Evolutionary conservation across 2,113 vertebrate species (phyloP).

Genomic region (Lichenostomus cassidix): DNA sequence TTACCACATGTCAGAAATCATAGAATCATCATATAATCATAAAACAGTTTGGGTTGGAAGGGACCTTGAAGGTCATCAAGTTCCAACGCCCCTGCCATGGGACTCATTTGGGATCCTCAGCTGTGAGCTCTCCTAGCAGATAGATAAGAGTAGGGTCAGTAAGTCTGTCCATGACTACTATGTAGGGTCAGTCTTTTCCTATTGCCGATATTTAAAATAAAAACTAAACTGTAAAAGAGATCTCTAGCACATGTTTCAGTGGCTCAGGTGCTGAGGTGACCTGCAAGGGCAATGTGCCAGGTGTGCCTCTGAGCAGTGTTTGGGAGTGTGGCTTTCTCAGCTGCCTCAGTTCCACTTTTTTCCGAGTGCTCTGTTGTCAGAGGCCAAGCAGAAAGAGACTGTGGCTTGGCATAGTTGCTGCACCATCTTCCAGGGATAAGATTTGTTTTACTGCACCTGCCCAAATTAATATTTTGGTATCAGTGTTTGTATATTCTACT

Average conservation of each 20-base stretch:
- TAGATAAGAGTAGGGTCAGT: background rate
- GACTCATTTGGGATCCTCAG: background rate
- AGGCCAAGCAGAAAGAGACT: background rate
- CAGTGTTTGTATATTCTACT: background rate
- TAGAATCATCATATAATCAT: background rate
- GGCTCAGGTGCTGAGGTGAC: background rate
- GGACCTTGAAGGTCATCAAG: background rate
- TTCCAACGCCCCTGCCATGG: background rate
- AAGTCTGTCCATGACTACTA: too few relatives aligned
- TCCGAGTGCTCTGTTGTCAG: rapidly evolving
- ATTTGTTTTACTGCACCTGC: background rate
- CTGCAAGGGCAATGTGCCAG: background rate
- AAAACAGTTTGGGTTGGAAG: background rate
- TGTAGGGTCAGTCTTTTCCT: background rate
- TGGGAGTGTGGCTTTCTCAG: background rate
- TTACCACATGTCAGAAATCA: background rate
- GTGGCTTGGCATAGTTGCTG: background rate
- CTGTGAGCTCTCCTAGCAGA: background rate
- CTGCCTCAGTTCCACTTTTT: background rate
- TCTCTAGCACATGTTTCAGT: background rate
- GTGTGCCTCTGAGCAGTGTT: background rate
- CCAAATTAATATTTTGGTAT: background rate
- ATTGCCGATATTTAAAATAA: background rate
- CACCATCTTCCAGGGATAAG: background rate
- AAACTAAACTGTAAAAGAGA: background rate